phyloP scores from a whole-genome alignment of 1,140 invertebrate genomes.

The Bombus pascuorum region DNA sequence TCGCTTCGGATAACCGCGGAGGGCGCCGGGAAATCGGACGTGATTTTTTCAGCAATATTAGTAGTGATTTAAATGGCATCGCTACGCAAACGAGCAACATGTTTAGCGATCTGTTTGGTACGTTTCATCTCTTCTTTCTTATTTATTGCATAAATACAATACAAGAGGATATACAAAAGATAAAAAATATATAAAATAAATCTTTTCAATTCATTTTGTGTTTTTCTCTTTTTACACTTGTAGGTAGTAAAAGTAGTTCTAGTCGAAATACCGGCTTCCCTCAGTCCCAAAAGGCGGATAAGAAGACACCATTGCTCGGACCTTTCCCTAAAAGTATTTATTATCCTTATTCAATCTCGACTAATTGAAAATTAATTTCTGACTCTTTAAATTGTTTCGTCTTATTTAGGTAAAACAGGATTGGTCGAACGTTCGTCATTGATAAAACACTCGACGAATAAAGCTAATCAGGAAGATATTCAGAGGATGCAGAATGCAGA shows the following conservation, averaged over 20 bases:
- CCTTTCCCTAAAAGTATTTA: constrained; percentile 87
- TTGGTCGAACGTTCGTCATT: constrained; percentile 94
- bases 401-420: constrained; percentile 83
- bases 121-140: neutral
- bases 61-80: constrained; percentile 94
- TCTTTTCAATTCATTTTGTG: too few relatives aligned
- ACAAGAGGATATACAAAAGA: neutral
- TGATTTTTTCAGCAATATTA: constrained; percentile 95
- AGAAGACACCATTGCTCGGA: constrained; percentile 86
- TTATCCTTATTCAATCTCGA: neutral
- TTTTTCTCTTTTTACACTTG: neutral
- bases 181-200: neutral
- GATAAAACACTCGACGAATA: constrained; percentile 91
- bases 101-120: constrained; percentile 95
- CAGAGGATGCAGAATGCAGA: constrained; percentile 86
- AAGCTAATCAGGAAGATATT: constrained; percentile 85
- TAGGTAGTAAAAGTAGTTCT: constrained; percentile 80
- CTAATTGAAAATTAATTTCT: neutral
- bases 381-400: neutral
- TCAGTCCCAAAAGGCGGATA: constrained; percentile 82
- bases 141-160: neutral
- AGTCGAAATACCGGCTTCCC: constrained; percentile 72
- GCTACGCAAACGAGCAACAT: constrained; percentile 94
- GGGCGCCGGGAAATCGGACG: constrained; percentile 84
- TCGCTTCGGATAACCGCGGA: constrained; percentile 73